Conservation (phyloP, 30 jellyfish, hydroid and myxozoan species). For the Cassiopea andromeda region DNA sequence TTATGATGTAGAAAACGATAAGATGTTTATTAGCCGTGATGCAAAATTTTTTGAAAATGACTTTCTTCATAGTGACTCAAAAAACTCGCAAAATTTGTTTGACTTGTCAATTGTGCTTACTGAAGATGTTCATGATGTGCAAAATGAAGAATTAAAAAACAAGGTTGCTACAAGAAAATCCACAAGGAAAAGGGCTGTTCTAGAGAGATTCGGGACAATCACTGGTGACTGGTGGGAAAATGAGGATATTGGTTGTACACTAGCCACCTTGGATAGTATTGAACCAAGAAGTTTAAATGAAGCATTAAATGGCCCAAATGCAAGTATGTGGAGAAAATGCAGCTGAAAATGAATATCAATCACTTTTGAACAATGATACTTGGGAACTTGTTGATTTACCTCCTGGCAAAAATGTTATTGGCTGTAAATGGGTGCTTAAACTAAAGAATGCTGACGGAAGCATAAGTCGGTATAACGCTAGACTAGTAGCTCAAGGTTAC, state of each 20-base stretch:
- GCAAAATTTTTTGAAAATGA: conserved; percentile 30
- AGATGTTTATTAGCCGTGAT: conserved; percentile 11
- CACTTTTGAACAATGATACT: conserved; percentile 1
- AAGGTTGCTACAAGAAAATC: neutral
- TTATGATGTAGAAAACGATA: conserved; percentile 12
- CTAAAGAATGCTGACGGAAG: neutral
- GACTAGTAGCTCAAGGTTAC: conserved; percentile 39
- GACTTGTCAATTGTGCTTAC: neutral
- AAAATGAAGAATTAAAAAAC: neutral
- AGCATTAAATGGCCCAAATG: conserved; percentile 36
- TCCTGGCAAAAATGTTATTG: conserved; percentile 1
- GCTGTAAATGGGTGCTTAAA: conserved; percentile 35
- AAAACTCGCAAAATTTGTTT: neutral
- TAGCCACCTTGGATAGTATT: conserved; percentile 2
- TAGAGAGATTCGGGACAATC: neutral
- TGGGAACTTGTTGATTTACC: conserved; percentile 18
- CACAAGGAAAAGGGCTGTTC: neutral
- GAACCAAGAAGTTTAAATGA: conserved; percentile 37
- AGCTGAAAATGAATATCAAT: conserved; percentile 10
- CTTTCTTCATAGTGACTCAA: neutral
- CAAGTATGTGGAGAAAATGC: conserved; percentile 9
- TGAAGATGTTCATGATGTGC: neutral
- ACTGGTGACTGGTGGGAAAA: neutral
- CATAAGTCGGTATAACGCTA: conserved; percentile 17
- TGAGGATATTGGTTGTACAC: neutral